Percentiles rank a stretch among this genome's conserved stretches.
Evolutionary conservation across 2,888 invertebrate species (phyloP).

Genomic region (Catotricha subobsoleta): DNA sequence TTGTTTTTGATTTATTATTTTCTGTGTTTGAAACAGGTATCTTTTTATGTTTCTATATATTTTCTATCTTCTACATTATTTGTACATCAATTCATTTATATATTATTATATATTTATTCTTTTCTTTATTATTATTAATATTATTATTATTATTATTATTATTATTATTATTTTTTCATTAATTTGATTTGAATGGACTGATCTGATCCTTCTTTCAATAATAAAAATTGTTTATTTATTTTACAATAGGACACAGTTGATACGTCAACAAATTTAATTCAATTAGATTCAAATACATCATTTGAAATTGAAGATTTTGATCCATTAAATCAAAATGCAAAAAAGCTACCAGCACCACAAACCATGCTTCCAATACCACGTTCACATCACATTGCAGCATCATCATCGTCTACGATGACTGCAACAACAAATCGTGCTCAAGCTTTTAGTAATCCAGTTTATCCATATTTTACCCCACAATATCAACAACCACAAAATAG

Average conservation of each 20-base stretch:
- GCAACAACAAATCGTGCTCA: not conserved
- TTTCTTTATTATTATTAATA: too few relatives aligned
- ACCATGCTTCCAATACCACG: conserved; percentile 1
- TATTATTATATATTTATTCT: too few relatives aligned
- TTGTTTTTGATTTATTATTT: too few relatives aligned
- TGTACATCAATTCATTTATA: not conserved
- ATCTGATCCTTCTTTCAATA: not conserved
- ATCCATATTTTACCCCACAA: conserved; percentile 33
- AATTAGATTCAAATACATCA: conserved; percentile 43
- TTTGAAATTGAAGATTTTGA: conserved; percentile 48
- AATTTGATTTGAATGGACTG: not conserved
- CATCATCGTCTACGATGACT: conserved; percentile 13
- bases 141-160: too few relatives aligned
- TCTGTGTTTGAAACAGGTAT: too few relatives aligned
- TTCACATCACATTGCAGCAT: conserved; percentile 19
- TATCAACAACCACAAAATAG: conserved; percentile 10
- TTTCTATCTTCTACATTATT: not conserved
- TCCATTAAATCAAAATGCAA: conserved; percentile 35
- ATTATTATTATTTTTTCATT: too few relatives aligned
- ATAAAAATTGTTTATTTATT: not conserved
- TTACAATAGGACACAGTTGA: not conserved
- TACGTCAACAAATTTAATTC: conserved; percentile 39
- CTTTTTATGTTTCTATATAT: too few relatives aligned
- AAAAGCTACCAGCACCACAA: conserved; percentile 18
- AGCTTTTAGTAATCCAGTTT: conserved; percentile 29